phyloP scores from a whole-genome alignment of 1,140 invertebrate species.

The Leptonema lineaticorne region DNA sequence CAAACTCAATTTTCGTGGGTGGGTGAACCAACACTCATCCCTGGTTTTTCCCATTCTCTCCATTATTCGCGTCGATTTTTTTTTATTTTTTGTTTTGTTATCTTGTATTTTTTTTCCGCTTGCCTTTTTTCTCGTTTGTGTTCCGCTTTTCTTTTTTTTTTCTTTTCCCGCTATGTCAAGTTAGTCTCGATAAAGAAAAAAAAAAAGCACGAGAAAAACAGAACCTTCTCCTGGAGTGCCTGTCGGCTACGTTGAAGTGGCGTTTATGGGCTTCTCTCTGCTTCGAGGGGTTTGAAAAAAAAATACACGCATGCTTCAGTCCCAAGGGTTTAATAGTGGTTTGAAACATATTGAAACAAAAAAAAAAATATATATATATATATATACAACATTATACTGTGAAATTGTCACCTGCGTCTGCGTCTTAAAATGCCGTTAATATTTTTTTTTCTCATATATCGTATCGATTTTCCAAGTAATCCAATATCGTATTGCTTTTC shows the following conservation, averaged over 20 bases:
- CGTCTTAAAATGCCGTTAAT: not conserved
- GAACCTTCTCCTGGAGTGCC: not conserved
- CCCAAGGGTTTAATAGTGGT: not conserved
- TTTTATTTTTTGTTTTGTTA: not conserved
- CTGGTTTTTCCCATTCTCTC: not conserved
- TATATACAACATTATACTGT: not conserved
- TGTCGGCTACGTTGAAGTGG: not conserved
- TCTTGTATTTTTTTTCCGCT: no score
- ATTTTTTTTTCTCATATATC: no score
- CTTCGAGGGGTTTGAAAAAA: no score
- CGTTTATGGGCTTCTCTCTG: not conserved
- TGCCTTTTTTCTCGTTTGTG: no score
- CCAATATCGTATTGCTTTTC: no score
- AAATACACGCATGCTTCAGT: not conserved
- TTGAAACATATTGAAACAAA: not conserved
- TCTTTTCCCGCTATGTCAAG: no score
- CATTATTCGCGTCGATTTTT: not conserved
- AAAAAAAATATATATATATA: no score
- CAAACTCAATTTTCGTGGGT: constrained; percentile 12
- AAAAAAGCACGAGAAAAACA: not conserved
- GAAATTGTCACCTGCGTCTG: not conserved
- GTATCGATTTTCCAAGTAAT: no score
- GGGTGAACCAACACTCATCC: no score
- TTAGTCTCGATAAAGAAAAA: not conserved
- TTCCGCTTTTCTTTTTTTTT: no score